Evolutionary conservation across 2,113 vertebrate species (phyloP).

Genomic region (Morone chrysops): DNA sequence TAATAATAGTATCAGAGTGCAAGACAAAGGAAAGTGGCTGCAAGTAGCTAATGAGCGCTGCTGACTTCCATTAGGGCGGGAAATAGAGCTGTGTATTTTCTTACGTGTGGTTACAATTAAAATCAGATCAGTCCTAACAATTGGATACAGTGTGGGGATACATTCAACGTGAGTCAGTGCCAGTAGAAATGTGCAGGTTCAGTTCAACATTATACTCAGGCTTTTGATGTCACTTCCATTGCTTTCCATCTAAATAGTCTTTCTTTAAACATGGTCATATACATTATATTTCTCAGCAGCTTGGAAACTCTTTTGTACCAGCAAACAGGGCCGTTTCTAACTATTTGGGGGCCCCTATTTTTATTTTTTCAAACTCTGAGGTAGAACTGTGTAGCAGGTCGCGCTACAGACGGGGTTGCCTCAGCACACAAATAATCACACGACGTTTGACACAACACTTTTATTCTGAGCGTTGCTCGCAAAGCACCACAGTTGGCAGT

Average conservation of each 20-base stretch:
- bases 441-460: too few species aligned
- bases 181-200: background rate
- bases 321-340: too few species aligned
- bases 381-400: too few species aligned
- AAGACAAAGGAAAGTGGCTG: background rate
- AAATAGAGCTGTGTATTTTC: background rate
- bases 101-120: background rate
- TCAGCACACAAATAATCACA: too few species aligned
- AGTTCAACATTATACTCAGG: background rate
- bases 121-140: background rate
- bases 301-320: too few species aligned
- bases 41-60: background rate
- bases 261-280: background rate
- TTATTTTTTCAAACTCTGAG: too few species aligned
- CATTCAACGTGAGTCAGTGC: background rate
- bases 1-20: conserved; percentile 8
- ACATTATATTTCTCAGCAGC: background rate
- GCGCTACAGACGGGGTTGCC: too few species aligned
- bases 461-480: too few species aligned
- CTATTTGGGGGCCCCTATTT: too few species aligned
- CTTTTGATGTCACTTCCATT: too few species aligned
- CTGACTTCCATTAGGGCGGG: conserved; percentile 22
- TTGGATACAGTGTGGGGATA: background rate
- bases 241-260: too few species aligned
- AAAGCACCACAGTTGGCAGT: too few species aligned